A percentile compares a stretch with the other conserved stretches of the same genome.
These are phyloP conservation scores for Clarias batrachus DNA, from an alignment of 2,113 vertebrate genomes.

Conservation along the genomic window DNA sequence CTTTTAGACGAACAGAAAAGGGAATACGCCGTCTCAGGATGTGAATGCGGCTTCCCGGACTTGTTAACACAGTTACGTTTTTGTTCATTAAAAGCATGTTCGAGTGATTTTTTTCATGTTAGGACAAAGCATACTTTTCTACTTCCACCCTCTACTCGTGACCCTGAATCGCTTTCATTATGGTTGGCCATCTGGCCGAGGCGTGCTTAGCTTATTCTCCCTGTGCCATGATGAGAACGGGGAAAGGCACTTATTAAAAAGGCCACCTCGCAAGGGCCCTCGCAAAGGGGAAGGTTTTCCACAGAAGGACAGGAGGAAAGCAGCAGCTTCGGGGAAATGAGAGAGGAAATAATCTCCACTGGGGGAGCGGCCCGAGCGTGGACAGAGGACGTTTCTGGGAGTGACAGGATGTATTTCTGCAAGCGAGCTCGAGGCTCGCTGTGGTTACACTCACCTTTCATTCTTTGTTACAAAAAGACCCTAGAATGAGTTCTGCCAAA, in stretches of 20 bases:
- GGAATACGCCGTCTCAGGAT: not conserved
- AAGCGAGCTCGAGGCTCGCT: slow-evolving; percentile 6
- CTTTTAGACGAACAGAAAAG: not conserved
- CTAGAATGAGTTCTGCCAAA: not conserved
- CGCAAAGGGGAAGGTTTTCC: slow-evolving; percentile 68
- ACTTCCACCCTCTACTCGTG: slow-evolving; percentile 42
- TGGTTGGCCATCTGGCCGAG: slow-evolving; percentile 70
- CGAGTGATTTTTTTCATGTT: not conserved
- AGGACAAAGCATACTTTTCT: slow-evolving; percentile 1
- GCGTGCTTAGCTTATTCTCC: slow-evolving; percentile 75
- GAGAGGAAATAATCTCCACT: slow-evolving; percentile 69
- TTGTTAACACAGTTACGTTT: not conserved
- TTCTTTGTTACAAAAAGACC: not conserved
- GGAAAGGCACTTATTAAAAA: slow-evolving; percentile 81
- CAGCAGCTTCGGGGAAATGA: slow-evolving; percentile 72
- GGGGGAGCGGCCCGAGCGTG: slow-evolving; percentile 34
- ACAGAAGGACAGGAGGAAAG: slow-evolving; percentile 77
- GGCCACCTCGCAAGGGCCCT: slow-evolving; percentile 78
- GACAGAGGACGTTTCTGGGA: slow-evolving; percentile 30
- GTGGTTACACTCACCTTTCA: slow-evolving; percentile 7
- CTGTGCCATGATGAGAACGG: slow-evolving; percentile 75
- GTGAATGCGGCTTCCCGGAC: not conserved
- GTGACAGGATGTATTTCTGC: slow-evolving; percentile 31
- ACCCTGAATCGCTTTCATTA: slow-evolving; percentile 75
- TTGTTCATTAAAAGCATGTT: slow-evolving; percentile 1